phyloP scores from a whole-genome alignment of 2,888 invertebrate genomes.

The Elmis aenea region DNA sequence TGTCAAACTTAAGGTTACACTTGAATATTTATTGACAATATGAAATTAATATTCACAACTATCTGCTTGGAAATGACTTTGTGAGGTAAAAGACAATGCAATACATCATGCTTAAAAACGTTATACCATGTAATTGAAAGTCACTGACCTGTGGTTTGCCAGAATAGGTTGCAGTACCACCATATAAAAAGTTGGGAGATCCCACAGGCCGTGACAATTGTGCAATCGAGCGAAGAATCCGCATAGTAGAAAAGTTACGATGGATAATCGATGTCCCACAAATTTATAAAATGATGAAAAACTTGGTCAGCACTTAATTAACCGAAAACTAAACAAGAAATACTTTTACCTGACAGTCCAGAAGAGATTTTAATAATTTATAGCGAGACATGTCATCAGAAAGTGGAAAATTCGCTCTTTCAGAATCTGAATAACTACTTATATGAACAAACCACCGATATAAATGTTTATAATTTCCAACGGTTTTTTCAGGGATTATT shows the following conservation, averaged over 20 bases:
- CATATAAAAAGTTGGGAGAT: constrained; percentile 28
- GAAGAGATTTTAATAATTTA: constrained; percentile 29
- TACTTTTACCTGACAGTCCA: constrained; percentile 36
- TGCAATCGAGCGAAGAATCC: constrained; percentile 33
- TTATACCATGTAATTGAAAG: constrained; percentile 13
- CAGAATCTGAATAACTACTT: constrained; percentile 53
- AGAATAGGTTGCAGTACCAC: constrained; percentile 28
- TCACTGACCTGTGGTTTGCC: constrained; percentile 45
- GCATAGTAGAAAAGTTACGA: neutral
- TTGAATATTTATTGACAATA: no score
- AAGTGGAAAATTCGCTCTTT: constrained; percentile 47
- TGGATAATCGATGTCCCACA: constrained; percentile 18
- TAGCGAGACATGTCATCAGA: constrained; percentile 45
- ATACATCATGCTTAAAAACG: neutral
- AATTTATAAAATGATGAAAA: constrained; percentile 25
- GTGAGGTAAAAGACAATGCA: neutral
- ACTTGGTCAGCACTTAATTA: constrained; percentile 27
- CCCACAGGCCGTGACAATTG: constrained; percentile 41
- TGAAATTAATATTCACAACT: no score
- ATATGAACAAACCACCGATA: constrained; percentile 60
- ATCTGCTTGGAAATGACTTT: no score
- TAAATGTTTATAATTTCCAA: constrained; percentile 48
- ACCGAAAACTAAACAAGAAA: constrained; percentile 26
- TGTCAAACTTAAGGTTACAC: no score
- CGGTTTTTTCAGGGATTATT: constrained; percentile 30